phyloP scores from a whole-genome alignment of 2,797 vertebrate genomes.

The Lithobates pipiens region DNA sequence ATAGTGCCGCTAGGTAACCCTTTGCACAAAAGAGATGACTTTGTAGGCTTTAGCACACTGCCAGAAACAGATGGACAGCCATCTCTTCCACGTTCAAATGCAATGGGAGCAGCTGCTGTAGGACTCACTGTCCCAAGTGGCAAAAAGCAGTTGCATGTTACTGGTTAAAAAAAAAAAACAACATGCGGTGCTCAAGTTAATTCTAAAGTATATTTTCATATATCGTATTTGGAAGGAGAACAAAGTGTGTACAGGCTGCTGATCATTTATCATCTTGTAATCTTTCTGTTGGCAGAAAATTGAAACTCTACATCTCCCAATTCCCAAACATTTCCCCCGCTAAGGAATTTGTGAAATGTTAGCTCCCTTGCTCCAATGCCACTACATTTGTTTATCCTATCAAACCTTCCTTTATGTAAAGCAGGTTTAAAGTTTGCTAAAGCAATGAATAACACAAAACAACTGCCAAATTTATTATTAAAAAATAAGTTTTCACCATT shows the following conservation, averaged over 20 bases:
- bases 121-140: neutral
- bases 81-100: neutral
- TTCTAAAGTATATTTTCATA: neutral
- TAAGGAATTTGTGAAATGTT: neutral
- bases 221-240: neutral
- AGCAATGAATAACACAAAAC: too few species aligned
- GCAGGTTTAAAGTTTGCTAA: too few species aligned
- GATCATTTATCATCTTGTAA: neutral
- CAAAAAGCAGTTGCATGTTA: neutral
- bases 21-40: neutral
- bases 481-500: too few species aligned
- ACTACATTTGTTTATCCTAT: neutral
- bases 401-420: neutral
- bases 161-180: too few species aligned
- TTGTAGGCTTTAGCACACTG: neutral
- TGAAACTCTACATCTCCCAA: neutral
- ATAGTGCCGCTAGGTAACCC: neutral
- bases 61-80: neutral
- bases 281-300: neutral
- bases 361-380: too few species aligned
- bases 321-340: neutral
- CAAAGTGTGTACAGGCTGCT: neutral
- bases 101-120: neutral
- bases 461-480: too few species aligned
- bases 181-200: neutral